These are phyloP conservation scores for Limanda limanda DNA, from an alignment of 2,113 vertebrate genomes.

Conservation along the genomic window DNA sequence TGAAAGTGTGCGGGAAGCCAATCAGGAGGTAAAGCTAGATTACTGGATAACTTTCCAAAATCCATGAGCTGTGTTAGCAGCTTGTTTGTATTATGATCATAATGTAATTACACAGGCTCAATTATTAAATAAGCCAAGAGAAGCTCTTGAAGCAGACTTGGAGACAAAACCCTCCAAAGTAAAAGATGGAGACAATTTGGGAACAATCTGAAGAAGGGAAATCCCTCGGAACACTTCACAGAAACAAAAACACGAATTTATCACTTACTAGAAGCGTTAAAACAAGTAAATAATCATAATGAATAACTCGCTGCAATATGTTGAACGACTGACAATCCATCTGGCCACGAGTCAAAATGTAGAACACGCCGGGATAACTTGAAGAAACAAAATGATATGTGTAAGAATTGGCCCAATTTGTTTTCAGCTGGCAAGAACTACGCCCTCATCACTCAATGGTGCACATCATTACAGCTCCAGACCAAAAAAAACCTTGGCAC, in stretches of 20 bases:
- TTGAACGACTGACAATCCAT: not conserved
- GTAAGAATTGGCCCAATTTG: constrained; percentile 33
- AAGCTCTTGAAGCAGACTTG: not conserved
- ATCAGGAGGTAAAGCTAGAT: not conserved
- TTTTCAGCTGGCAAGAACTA: constrained; percentile 31
- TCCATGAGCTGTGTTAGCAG: too few species aligned
- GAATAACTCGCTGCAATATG: not conserved
- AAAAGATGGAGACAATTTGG: too few species aligned
- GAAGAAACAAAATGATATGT: constrained; percentile 31
- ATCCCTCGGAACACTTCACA: too few species aligned
- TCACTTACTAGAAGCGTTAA: constrained; percentile 5
- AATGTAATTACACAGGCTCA: not conserved
- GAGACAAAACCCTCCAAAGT: too few species aligned
- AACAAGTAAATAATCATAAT: not conserved
- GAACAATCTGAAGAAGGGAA: too few species aligned
- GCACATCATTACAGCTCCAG: constrained; percentile 16
- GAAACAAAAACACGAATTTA: not conserved
- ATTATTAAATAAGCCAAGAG: not conserved
- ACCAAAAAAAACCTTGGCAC: constrained; percentile 8
- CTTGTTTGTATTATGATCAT: not conserved
- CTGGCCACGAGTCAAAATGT: constrained; percentile 16
- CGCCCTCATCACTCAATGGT: not conserved
- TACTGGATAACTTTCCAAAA: too few species aligned
- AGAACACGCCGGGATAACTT: constrained; percentile 25
- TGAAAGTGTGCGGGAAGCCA: not conserved